phyloP scores from a whole-genome alignment of 2,797 vertebrate species.

The Cuculus canorus region DNA sequence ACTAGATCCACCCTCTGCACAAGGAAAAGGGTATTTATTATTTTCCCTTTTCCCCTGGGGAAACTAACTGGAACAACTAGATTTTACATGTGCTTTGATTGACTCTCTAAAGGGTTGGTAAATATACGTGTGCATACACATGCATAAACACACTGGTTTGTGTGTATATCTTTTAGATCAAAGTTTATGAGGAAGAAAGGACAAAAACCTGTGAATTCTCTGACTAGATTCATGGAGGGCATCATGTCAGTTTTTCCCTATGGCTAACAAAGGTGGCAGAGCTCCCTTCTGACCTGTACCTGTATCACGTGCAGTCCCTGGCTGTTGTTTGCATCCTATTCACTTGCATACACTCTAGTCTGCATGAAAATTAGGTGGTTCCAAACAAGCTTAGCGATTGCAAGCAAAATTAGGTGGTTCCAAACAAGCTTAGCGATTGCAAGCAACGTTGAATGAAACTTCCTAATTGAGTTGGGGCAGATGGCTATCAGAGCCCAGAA shows the following conservation, averaged over 20 bases:
- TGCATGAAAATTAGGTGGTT: neutral
- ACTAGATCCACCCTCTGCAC: neutral
- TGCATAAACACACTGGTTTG: neutral
- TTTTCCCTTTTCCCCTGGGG: neutral
- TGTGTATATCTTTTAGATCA: neutral
- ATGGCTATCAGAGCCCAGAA: neutral
- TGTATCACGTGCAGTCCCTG: neutral
- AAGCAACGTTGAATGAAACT: neutral
- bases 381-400: neutral
- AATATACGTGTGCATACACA: neutral
- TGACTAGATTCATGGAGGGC: neutral
- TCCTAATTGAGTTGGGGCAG: neutral
- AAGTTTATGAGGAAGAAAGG: neutral
- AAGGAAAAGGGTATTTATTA: neutral
- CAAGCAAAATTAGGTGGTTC: neutral
- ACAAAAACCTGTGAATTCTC: neutral
- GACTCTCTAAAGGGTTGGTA: neutral
- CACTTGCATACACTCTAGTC: neutral
- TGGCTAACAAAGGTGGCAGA: neutral
- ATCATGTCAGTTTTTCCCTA: neutral
- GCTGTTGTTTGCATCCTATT: neutral
- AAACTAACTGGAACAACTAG: neutral
- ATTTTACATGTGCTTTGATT: neutral
- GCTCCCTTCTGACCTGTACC: neutral
- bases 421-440: neutral